Base-by-base conservation (phyloP, 2,113 vertebrate genomes). In the Pelusios castaneus region DNA sequence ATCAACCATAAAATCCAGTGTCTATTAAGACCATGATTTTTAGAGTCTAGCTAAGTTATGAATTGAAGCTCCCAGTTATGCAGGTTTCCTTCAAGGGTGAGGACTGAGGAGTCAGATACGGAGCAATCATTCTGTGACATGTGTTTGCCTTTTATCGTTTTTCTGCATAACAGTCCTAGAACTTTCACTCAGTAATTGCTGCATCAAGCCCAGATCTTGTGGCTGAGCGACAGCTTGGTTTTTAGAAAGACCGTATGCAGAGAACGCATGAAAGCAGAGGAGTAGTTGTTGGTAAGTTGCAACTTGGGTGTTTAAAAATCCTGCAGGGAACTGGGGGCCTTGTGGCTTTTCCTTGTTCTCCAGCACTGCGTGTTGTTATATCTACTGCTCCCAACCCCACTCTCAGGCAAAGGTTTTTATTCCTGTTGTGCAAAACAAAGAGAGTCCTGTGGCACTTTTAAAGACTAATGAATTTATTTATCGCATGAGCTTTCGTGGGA, bases 331-430 rank as follows among this genome's bases (percentile, higher is more conserved):
- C 22, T 41, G 38, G n/a, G 9, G n/a, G 17, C 17, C 34, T 75
- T 76, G 0, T 58, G 55, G 34, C 34, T 58, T 84, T 70, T 52
- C 55, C 8, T 63, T 56, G 8, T 10, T 2, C 19, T 45, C n/a
- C 11, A 14, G 17, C 1, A 27, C 0, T 1, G 76, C 60, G 17
- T 47, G 45, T 29, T 45, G 51, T 17, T 52, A 52, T 52, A 25
- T 34, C 78, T 41, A 85, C 27, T 21, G 24, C 78, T 38, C 78
- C 80, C 49, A 76, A 31, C 16, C 60, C 16, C 5, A 9, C 0
- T 1, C 52, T 67, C 81, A 29, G 0, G 5, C 80, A 60, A 8
- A 34, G 2, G 3, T 76, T 47, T 47, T 16, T 24, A 10, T 47
- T 84, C 51, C 55, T n/a, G 51, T 13, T 34, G 38, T 38, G 47